Conservation (phyloP, 2,113 vertebrate species). For the Gnathonemus longibarbis region DNA sequence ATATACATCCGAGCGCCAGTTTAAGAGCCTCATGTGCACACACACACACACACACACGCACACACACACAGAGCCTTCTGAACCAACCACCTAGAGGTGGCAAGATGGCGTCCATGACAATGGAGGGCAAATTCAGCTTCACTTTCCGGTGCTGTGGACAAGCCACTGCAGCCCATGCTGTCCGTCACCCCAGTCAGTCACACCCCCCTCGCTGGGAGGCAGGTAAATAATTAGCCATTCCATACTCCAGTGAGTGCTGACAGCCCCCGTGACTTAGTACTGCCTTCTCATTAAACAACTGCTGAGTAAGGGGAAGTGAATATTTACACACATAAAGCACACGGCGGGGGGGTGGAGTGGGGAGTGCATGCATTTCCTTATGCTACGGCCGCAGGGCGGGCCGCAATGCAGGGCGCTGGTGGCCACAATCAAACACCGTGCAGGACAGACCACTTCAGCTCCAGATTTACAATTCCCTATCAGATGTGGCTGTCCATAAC, state of each 20-base stretch:
- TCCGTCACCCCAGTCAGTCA: background rate
- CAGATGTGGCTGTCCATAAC: background rate
- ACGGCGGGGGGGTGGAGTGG: background rate
- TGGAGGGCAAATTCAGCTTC: conserved; percentile 1
- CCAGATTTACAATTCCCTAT: background rate
- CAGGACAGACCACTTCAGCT: background rate
- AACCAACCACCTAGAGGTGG: background rate
- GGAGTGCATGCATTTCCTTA: background rate
- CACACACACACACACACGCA: conserved; percentile 14
- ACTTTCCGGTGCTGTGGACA: conserved; percentile 9
- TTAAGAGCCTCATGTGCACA: background rate
- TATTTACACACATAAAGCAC: conserved; percentile 10
- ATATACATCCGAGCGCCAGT: conserved; percentile 4
- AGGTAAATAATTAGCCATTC: conserved; percentile 16
- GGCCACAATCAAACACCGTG: background rate
- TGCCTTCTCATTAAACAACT: conserved; percentile 18
- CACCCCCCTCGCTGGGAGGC: background rate
- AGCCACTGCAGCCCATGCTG: background rate
- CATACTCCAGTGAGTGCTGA: conserved; percentile 5
- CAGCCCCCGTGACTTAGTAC: conserved; percentile 2
- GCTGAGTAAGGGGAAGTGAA: conserved; percentile 17
- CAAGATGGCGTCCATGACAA: background rate
- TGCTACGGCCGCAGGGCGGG: background rate
- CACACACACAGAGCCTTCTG: conserved; percentile 12
- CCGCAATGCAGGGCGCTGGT: background rate